Evolutionary conservation across 2,888 invertebrate species (phyloP).

Genomic region (Caenorhabditis auriculariae): DNA sequence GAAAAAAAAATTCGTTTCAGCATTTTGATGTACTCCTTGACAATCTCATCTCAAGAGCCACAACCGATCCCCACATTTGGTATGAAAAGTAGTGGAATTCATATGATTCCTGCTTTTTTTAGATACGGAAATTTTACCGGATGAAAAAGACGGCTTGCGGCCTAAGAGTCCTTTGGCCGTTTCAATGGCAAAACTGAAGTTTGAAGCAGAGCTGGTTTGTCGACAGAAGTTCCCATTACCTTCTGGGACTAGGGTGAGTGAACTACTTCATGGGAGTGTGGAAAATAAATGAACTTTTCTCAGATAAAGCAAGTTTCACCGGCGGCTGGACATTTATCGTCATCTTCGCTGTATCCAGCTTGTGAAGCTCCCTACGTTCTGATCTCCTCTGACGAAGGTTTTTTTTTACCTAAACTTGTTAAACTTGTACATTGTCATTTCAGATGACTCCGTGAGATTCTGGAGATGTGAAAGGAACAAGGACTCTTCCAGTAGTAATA

Average conservation of each 20-base stretch:
- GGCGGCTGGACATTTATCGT: conserved; percentile 93
- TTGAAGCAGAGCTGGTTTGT: conserved; percentile 50
- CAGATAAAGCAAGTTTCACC: conserved; percentile 73
- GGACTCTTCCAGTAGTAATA: background rate
- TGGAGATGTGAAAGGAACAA: conserved; percentile 60
- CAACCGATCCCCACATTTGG: conserved; percentile 36
- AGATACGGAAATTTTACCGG: conserved; percentile 29
- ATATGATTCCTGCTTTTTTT: background rate
- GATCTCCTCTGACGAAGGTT: conserved; percentile 79
- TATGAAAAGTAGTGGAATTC: background rate
- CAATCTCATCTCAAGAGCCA: conserved; percentile 47
- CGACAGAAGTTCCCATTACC: conserved; percentile 41
- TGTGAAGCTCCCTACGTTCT: conserved; percentile 95
- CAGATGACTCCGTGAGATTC: conserved; percentile 81
- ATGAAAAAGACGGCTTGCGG: conserved; percentile 44
- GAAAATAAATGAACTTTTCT: background rate
- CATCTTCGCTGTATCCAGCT: conserved; percentile 97
- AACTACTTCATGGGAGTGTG: background rate
- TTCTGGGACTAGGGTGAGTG: conserved; percentile 18
- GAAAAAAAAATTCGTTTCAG: too few species aligned
- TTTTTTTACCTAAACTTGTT: background rate
- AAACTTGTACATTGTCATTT: conserved; percentile 56
- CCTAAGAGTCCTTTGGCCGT: conserved; percentile 43
- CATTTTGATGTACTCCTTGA: conserved; percentile 86
- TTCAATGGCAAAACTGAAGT: conserved; percentile 51